Base-by-base conservation (phyloP, 1,140 invertebrate species). In the Musca vetustissima region DNA sequence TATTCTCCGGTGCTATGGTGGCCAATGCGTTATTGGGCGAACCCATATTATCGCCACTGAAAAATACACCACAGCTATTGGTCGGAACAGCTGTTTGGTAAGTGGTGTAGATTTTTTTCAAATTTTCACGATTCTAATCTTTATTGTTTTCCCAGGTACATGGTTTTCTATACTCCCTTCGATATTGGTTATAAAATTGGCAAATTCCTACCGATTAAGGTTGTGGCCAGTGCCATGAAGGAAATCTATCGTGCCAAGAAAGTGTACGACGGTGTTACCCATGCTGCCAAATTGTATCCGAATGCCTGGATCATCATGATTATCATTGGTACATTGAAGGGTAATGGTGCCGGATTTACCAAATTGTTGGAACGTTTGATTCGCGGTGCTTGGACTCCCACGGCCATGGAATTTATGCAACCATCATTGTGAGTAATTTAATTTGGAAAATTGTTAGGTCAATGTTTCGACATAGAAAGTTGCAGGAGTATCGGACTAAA, bases 141-240 rank as follows among this genome's bases (percentile, higher is more conserved):
- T 43, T 21, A 47, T 57, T 9, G 15, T 25, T 22, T 43, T 43
- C 36, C 36, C 25, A 98, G 97, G 97, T 99, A 99, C 81, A 83
- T 97, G 22, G 91, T 99, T 69, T 99, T 99, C 85, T 99, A 99
- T 85, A 98, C 93, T 32, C 98, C 98, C 1, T 98, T 98, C 83
- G 98, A 99, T 81, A 88, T 99, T 72, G 94, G 95, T 1, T 99
- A 98, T 83, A 99, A 98, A 84, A 83, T 98, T 71, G 91, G 90
- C 24, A 98, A 98, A 84, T 96, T 99, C 83, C 85, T 98, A 71
- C 98, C 98, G 3, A 87, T 98, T 2, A 99, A 99, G 86, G 85
- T 99, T 57, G 87, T 92, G 0, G 92, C 97, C 43, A 89, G 93
- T 36, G 91, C 93, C 28, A 92, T 99, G 90, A 99, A 99, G 84